Evolutionary conservation across 35 echinoderm and acorn worm genomes (phyloP).

Genomic region (Apostichopus japonicus): DNA sequence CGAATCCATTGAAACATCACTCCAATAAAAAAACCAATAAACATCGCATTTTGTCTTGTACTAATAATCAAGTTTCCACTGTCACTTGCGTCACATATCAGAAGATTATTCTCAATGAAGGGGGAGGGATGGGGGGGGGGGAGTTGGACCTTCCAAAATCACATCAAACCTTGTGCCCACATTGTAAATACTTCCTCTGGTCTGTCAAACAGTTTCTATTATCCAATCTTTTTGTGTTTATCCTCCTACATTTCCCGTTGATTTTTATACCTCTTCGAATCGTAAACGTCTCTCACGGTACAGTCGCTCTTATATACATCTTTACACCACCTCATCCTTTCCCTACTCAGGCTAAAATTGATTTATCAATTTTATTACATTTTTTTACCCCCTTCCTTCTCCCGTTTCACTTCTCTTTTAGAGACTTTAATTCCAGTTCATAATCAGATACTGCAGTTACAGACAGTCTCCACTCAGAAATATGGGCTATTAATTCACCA

Average conservation of each 20-base stretch:
- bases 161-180: neutral
- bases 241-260: neutral
- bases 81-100: too few species aligned
- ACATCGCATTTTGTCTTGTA: too few species aligned
- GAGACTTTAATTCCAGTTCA: neutral
- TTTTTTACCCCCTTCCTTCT: neutral
- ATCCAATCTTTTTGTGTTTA: neutral
- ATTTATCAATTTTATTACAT: slow-evolving; percentile 1
- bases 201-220: neutral
- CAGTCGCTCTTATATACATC: too few species aligned
- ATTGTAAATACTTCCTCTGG: neutral
- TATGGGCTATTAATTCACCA: slow-evolving; percentile 25
- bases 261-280: too few species aligned
- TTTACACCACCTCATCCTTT: too few species aligned
- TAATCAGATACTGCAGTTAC: neutral
- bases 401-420: neutral
- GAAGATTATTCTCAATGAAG: too few species aligned
- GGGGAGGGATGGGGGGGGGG: too few species aligned
- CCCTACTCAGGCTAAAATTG: neutral
- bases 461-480: neutral
- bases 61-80: too few species aligned
- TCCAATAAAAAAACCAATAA: too few species aligned
- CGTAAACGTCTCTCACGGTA: too few species aligned
- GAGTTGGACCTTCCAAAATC: neutral
- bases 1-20: too few species aligned